These are phyloP conservation scores for Axea sp. DNA, from an alignment of 2,888 invertebrate genomes.

Conservation along the genomic window DNA sequence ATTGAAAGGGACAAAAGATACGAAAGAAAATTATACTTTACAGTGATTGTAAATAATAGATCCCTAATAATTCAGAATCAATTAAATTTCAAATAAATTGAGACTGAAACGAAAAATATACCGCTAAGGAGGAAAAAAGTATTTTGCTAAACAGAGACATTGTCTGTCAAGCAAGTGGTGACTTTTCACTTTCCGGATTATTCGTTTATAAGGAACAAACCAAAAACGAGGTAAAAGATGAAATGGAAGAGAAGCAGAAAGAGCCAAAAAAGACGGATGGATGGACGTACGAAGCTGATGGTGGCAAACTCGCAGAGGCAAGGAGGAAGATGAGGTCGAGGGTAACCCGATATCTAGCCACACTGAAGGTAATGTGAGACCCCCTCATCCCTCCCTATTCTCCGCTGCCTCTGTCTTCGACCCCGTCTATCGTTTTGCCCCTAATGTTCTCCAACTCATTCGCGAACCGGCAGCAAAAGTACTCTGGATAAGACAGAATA, in stretches of 20 bases:
- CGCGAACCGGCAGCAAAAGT: slow-evolving; percentile 55
- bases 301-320: slow-evolving; percentile 77
- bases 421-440: slow-evolving; percentile 62
- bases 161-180: slow-evolving; percentile 45
- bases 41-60: too few relatives aligned
- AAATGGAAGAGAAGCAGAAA: slow-evolving; percentile 56
- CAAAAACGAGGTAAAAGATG: too few relatives aligned
- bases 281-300: slow-evolving; percentile 71
- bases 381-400: slow-evolving; percentile 71
- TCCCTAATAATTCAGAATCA: too few relatives aligned
- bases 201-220: slow-evolving; percentile 47
- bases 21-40: too few relatives aligned
- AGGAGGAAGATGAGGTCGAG: slow-evolving; percentile 77
- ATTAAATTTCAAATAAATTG: too few relatives aligned
- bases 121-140: slow-evolving; percentile 8
- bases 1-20: too few relatives aligned
- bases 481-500: slow-evolving; percentile 50
- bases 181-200: slow-evolving; percentile 57
- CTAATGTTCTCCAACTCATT: slow-evolving; percentile 60
- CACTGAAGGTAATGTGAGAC: slow-evolving; percentile 78
- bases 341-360: slow-evolving; percentile 78
- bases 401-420: slow-evolving; percentile 62
- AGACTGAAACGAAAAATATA: too few relatives aligned
- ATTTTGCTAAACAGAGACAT: slow-evolving; percentile 30
- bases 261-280: slow-evolving; percentile 54